Evolutionary conservation across 1,140 invertebrate species (phyloP), one percentile per base, ranked within the genome.

Genomic region (Zaprionus camerounensis): DNA sequence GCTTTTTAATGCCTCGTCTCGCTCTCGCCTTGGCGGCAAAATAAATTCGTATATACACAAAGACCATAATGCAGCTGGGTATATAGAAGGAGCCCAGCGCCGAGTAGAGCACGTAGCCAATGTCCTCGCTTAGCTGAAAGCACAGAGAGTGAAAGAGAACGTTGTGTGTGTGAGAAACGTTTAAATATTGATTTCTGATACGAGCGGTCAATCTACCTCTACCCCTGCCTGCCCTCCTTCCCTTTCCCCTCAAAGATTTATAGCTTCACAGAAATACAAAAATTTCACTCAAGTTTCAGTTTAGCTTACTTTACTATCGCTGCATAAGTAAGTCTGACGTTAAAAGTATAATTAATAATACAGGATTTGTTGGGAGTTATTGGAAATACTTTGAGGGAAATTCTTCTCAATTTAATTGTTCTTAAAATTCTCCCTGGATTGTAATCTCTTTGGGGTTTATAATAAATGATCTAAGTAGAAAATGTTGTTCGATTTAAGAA

Each of bases 41-140:
- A 94, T 99, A 99, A 94, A 99, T 99, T 92, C 98, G 95, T 91
- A 99, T 98, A 94, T 99, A 99, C 53, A 99, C 98, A 94, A 99
- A 99, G 73, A 99, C 97, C 97, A 99, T 99, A 92, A 99, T 98
- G 93, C 98, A 97, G 87, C 98, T 98, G 49, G 99, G 99, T 86
- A 99, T 98, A 94, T 99, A 99, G 94, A 99, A 99, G 76, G 98
- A 99, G 70, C 99, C 98, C 67, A 99, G 95, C 12, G 99, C 98
- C 34, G 98, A 99, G 94, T 99, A 99, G 57, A 99, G 94, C 80
- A 99, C 99, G 94, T 99, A 99, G 67, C 98, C 98, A 82, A 99
- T 95, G 93, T 99, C 98, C 82, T 98, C 97, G 74, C 97, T 98
- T 80, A 98, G 93, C 97, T 98, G 96, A 63, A 95, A 95, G 94